These are phyloP conservation scores for Teinopalpus imperialis DNA, from an alignment of 2,888 invertebrate species.

Conservation along the genomic window DNA sequence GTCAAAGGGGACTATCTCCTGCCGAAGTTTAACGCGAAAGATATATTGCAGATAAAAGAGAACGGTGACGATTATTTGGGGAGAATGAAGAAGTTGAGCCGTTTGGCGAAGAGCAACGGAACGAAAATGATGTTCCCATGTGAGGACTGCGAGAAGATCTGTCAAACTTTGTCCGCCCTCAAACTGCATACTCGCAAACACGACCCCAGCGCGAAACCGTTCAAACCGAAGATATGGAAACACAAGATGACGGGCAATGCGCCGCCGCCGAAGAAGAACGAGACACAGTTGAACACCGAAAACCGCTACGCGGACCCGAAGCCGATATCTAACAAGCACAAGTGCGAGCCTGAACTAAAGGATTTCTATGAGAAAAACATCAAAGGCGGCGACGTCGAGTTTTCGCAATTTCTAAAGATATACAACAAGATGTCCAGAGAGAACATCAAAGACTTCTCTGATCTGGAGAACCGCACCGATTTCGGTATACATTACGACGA, in stretches of 20 bases:
- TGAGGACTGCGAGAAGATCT: slow-evolving; percentile 59
- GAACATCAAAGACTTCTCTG: slow-evolving; percentile 54
- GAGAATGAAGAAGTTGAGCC: slow-evolving; percentile 46
- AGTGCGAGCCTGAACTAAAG: slow-evolving; percentile 56
- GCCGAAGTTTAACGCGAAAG: slow-evolving; percentile 41
- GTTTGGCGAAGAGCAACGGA: slow-evolving; percentile 47
- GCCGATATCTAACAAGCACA: slow-evolving; percentile 58
- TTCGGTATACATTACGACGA: slow-evolving; percentile 48
- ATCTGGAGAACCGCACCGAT: slow-evolving; percentile 48
- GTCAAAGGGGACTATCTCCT: slow-evolving; percentile 37
- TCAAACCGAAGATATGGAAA: slow-evolving; percentile 54
- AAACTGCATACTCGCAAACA: slow-evolving; percentile 58
- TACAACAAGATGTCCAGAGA: slow-evolving; percentile 63
- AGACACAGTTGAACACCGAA: slow-evolving; percentile 2
- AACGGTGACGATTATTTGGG: slow-evolving; percentile 43
- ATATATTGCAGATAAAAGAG: slow-evolving; percentile 34
- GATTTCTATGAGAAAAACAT: slow-evolving; percentile 62
- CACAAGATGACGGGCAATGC: slow-evolving; percentile 38
- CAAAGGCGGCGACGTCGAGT: slow-evolving; percentile 61
- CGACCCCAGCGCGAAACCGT: slow-evolving; percentile 53
- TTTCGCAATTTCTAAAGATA: slow-evolving; percentile 70
- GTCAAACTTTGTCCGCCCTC: slow-evolving; percentile 52
- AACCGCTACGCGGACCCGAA: slow-evolving; percentile 50
- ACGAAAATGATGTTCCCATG: slow-evolving; percentile 60
- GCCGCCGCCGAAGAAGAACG: background rate